Evolutionary conservation across 2,888 invertebrate species (phyloP).

Genomic region (Brachypterus glaber): DNA sequence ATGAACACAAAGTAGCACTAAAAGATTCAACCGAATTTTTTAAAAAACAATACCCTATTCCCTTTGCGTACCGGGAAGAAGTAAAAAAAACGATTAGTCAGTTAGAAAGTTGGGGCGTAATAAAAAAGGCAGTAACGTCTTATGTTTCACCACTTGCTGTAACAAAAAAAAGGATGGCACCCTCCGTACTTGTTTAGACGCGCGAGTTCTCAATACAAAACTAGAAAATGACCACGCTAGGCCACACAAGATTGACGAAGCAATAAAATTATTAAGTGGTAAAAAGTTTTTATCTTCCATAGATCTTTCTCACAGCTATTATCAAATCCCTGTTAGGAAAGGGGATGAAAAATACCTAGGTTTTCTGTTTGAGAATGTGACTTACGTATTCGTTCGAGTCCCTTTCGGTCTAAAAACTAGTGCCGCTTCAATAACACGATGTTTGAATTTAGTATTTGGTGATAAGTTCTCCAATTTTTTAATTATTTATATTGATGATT

Average conservation of each 20-base stretch:
- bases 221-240: slow-evolving; percentile 12
- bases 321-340: slow-evolving; percentile 20
- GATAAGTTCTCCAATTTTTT: slow-evolving; percentile 14
- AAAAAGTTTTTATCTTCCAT: slow-evolving; percentile 16
- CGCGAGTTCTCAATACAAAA: slow-evolving; percentile 10
- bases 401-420: slow-evolving; percentile 18
- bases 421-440: slow-evolving; percentile 14
- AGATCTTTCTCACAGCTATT: slow-evolving; percentile 23
- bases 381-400: slow-evolving; percentile 18
- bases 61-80: slow-evolving; percentile 9
- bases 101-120: slow-evolving; percentile 10
- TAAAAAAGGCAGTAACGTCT: slow-evolving; percentile 7
- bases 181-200: slow-evolving; percentile 11
- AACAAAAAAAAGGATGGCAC: slow-evolving; percentile 9
- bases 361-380: slow-evolving; percentile 17
- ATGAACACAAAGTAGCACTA: slow-evolving; percentile 8
- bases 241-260: slow-evolving; percentile 14
- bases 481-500: slow-evolving; percentile 16
- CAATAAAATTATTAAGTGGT: slow-evolving; percentile 17
- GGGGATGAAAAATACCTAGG: slow-evolving; percentile 21
- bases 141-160: no score
- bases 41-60: slow-evolving; percentile 10
- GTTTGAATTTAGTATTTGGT: slow-evolving; percentile 16
- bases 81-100: slow-evolving; percentile 1
- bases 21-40: slow-evolving; percentile 4